Base-by-base conservation (phyloP, 2,888 invertebrate species). In the Drosophila anomalata region DNA sequence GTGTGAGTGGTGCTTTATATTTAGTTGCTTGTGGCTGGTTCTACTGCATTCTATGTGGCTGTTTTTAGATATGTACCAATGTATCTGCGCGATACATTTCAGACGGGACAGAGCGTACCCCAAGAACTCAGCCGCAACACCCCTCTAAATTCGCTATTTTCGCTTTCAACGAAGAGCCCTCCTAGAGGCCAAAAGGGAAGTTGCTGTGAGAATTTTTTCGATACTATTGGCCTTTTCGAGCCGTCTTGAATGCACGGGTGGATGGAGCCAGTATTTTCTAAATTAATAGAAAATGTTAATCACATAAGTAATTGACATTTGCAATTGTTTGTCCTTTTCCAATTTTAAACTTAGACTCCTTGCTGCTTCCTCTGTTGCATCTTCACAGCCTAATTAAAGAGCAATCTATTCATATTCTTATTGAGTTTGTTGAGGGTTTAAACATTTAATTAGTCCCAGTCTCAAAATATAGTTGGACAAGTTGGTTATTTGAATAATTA, bases 21-120 rank as follows among this genome's bases (percentile, higher is more conserved):
- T 87, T 82, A 87, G 82, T 86, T 78, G 70, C 81, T 80, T 76
- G 73, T 80, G 81, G 76, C 81, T 82, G 76, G 84, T 84, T 87
- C 69, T 67, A 66, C 84, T 80, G 78, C 84, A 76, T 82, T 76
- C 80, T 66, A 63, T 80, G 84, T 70, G 73, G 71, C 81, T 42
- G 71, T 78, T 84, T 63, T 73, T 86, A 82, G 75, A 84, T 87
- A 42, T 20, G 11, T 42, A 42, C 41, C 6, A 36, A 76, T 78
- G 71, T 78, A 87, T 87, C 87, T 84, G 67, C 76, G 71, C 84
- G 76, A 80, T 78, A 75, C 76, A 76, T 70, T 70, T 36, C 36
- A 36, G 36, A 36, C 36, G 36, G 36, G 36, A 14, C 36, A 4
- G 36, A 4, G n/a, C n/a, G 36, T 14, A n/a, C 36, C 9, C 41